Percentiles rank a stretch among this genome's conserved stretches.
These are phyloP conservation scores for Drosophila falleni DNA, from an alignment of 2,888 invertebrate genomes.

Conservation along the genomic window DNA sequence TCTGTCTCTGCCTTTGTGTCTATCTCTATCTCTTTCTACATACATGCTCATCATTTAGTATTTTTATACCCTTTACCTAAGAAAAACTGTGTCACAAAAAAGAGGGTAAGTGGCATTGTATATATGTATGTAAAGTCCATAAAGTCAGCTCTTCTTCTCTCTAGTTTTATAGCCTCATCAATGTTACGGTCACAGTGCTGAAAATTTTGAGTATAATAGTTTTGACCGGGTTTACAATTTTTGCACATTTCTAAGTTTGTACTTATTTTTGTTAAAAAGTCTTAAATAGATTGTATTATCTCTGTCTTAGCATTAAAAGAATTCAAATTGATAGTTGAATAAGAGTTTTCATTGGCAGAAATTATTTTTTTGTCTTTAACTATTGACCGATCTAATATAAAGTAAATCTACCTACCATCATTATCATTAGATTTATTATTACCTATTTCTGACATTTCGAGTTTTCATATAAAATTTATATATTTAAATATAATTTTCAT, in stretches of 20 bases:
- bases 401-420: not conserved
- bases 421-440: not conserved
- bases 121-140: not conserved
- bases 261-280: not conserved
- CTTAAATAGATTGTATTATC: not conserved
- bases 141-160: slow-evolving; percentile 1
- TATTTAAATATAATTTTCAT: not conserved
- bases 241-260: not conserved
- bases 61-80: slow-evolving; percentile 27
- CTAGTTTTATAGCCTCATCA: not conserved
- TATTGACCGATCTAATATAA: too few relatives aligned
- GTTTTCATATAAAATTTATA: too few relatives aligned
- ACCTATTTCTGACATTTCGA: too few relatives aligned
- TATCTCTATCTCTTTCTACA: slow-evolving; percentile 11
- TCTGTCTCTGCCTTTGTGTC: slow-evolving; percentile 1
- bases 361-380: too few relatives aligned
- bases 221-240: slow-evolving; percentile 9
- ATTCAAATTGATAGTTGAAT: not conserved
- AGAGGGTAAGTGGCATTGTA: slow-evolving; percentile 5
- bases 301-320: not conserved
- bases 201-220: not conserved
- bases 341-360: not conserved
- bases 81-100: slow-evolving; percentile 11
- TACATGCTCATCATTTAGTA: slow-evolving; percentile 18
- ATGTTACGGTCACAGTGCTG: not conserved